These are phyloP conservation scores for Stichodactyla helianthus DNA, from an alignment of 64 coral and sea anemone genomes.

Conservation along the genomic window DNA sequence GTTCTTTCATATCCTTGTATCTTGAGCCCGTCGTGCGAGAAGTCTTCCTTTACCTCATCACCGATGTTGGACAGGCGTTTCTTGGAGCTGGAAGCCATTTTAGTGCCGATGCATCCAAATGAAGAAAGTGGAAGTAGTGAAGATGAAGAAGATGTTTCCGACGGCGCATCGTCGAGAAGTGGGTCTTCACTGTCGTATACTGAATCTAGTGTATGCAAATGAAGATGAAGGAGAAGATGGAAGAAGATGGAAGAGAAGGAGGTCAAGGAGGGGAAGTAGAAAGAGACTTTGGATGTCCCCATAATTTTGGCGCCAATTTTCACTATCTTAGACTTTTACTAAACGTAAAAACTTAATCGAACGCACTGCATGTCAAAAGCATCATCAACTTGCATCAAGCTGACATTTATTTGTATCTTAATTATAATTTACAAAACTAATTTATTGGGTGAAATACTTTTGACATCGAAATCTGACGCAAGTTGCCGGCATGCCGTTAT, in stretches of 20 bases:
- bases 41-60: not conserved
- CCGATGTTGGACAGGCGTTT: constrained; percentile 9
- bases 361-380: no score
- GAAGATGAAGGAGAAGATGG: not conserved
- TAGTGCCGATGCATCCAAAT: constrained; percentile 1
- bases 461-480: no score
- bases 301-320: no score
- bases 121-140: not conserved
- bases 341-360: no score
- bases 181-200: not conserved
- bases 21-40: not conserved
- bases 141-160: not conserved
- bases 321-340: no score
- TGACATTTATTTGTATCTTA: no score
- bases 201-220: not conserved
- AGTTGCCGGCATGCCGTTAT: no score
- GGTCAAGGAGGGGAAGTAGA: no score
- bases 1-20: not conserved
- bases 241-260: not conserved
- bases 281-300: no score
- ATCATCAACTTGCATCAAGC: no score
- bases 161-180: not conserved
- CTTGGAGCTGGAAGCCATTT: not conserved
- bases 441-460: no score
- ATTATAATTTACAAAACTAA: no score